Evolutionary conservation across 2,888 invertebrate species (phyloP), one percentile per base, ranked within the genome.

Genomic region (Athrips mouffetella): DNA sequence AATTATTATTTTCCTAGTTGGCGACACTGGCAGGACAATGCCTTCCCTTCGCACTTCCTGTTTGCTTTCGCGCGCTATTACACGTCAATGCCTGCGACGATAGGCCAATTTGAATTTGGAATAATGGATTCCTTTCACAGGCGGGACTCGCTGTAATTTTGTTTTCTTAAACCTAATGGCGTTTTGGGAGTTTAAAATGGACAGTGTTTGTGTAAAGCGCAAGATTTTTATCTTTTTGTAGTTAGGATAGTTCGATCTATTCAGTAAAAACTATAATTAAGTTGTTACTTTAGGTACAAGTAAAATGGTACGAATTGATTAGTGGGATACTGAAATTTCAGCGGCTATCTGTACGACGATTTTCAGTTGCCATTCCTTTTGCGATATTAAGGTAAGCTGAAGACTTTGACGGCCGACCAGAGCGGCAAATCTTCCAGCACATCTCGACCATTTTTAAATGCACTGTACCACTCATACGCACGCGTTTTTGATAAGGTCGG

Each of bases 1-100:
- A 87, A 87, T 88, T 86, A 87, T 87, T 86, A 87, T 88, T 87
- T 86, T 87, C 80, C 80, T 85, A 85, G 84, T 84, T 85, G 84
- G 86, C 84, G 85, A 88, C 87, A 86, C 83, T 77, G 83, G 67
- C 60, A 60, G 76, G 70, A 86, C 86, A 85, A 87, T 86, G 76
- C 70, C 65, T 59, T 65, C 74, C 76, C 80, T 73, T 72, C 78
- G 76, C 79, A 75, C 78, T 87, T 87, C 87, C 87, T 87, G 87
- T 86, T 86, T 87, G 80, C 83, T 69, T 81, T 87, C 84, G 86
- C 87, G 87, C 86, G 85, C 87, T 86, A 86, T 88, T 88, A 83
- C 85, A 84, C 87, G 83, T 80, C 79, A 86, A 85, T 85, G 77
- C 77, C 72, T 70, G 73, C 76, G 71, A 70, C 73, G 74, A 82